phyloP scores from a whole-genome alignment of 2,113 vertebrate genomes.

The Proteles cristata region DNA sequence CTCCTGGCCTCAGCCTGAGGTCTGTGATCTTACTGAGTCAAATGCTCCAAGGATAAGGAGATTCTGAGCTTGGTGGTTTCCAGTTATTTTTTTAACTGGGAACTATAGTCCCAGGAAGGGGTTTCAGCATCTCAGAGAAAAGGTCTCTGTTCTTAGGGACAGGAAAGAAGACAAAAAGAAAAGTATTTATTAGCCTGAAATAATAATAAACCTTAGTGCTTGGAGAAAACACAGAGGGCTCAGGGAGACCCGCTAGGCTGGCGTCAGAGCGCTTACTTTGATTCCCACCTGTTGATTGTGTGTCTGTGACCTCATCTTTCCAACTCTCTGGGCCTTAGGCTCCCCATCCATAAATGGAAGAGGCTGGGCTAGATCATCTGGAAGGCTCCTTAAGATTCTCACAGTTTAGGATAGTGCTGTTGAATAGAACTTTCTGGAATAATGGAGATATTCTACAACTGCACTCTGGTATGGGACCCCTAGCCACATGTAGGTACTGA shows the following conservation, averaged over 20 bases:
- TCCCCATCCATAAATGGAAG: background rate
- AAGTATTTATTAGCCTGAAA: constrained; percentile 20
- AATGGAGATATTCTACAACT: background rate
- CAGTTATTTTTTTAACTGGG: background rate
- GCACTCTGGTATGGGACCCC: too few relatives aligned
- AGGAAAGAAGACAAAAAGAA: background rate
- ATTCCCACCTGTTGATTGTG: background rate
- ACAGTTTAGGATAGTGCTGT: too few relatives aligned
- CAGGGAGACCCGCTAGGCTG: background rate
- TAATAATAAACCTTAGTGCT: background rate
- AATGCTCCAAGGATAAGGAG: background rate
- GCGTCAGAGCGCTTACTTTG: background rate
- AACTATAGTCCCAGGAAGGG: background rate
- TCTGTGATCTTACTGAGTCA: background rate
- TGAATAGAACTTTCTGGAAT: background rate
- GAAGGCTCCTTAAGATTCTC: constrained; percentile 5
- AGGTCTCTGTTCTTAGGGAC: background rate
- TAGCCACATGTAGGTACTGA: background rate
- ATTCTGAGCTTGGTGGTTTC: background rate
- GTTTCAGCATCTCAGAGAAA: background rate
- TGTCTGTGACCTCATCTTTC: constrained; percentile 51
- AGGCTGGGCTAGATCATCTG: background rate
- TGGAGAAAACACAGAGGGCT: background rate
- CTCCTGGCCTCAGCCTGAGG: background rate
- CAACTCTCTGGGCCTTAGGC: background rate